Evolutionary conservation across 2,888 invertebrate species (phyloP).

Genomic region (Drosophila pseudotakahashii): DNA sequence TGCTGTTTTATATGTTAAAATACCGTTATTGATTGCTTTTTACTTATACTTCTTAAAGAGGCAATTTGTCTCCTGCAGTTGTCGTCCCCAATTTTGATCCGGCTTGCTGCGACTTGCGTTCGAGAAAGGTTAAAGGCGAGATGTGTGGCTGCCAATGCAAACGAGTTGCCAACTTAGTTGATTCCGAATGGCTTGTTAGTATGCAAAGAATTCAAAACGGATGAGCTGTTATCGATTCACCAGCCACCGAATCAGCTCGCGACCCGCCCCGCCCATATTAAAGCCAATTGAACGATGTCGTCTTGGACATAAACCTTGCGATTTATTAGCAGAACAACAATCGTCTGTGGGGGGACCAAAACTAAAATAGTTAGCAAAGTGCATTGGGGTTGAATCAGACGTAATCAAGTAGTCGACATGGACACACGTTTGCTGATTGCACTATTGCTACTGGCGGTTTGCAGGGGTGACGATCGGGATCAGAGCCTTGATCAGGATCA

Average conservation of each 20-base stretch:
- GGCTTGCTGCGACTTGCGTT: slow-evolving; percentile 4
- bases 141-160: slow-evolving; percentile 40
- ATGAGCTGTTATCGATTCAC: slow-evolving; percentile 23
- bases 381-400: slow-evolving; percentile 53
- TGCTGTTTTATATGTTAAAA: no score
- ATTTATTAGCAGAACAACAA: slow-evolving; percentile 45
- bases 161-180: slow-evolving; percentile 53
- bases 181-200: slow-evolving; percentile 63
- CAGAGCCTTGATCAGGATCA: slow-evolving; percentile 2
- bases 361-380: slow-evolving; percentile 60
- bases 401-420: slow-evolving; percentile 59
- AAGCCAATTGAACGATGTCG: slow-evolving; percentile 49
- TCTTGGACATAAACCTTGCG: slow-evolving; percentile 54
- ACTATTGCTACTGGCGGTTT: slow-evolving; percentile 10
- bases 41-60: background rate
- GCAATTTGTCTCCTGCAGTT: background rate
- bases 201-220: slow-evolving; percentile 65
- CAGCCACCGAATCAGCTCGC: slow-evolving; percentile 44
- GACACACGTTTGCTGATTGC: slow-evolving; percentile 48
- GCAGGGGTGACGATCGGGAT: slow-evolving; percentile 19
- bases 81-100: slow-evolving; percentile 18
- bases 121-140: slow-evolving; percentile 58
- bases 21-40: no score
- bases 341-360: slow-evolving; percentile 9
- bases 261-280: slow-evolving; percentile 44